Evolutionary conservation across 1,140 invertebrate species (phyloP), one percentile per base, ranked within the genome.

Genomic region (Cyclina sinensis): DNA sequence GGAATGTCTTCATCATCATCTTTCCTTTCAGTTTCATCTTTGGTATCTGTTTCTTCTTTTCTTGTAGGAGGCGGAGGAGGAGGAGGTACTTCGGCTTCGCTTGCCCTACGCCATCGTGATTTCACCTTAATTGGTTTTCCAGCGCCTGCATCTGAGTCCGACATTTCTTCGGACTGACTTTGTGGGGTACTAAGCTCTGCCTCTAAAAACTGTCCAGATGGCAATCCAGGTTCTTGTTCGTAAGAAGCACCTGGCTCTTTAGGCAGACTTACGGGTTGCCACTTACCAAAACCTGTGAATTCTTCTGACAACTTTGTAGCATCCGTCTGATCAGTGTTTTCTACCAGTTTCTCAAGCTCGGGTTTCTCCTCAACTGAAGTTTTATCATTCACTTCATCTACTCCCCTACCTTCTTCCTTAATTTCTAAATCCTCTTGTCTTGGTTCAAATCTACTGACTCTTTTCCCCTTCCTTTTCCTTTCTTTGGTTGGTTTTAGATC

Each of bases 51-150:
- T 21, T 59, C 32, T 89, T 74, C 21, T 43, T 76, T 35, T 85
- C 91, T 73, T 80, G 51, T 74, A 62, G 86, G 68, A 37, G 73
- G 84, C 30, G 68, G 76, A 7, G 68, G 73, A 24, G 89, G 81
- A n/a, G 89, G 85, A 32, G 89, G 79, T n/a, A 90, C 88, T 92
- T 98, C 98, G 57, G 98, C 95, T 94, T 98, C 98, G 95, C 97
- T 98, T 0, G 97, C 97, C 87, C 97, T 95, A 73, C 98, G 95
- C 98, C 98, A 98, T 35, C 98, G 96, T 7, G 98, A 98, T 94
- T 98, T 98, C 0, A 98, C 97, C 83, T 90, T 92, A 86, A 86
- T 90, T 80, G 54, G 90, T 82, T 80, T 92, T 46, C 39, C 90
- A 74, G 27, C 78, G 37, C 62, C 88, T 70, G 87, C 81, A 78